A percentile compares a stretch with the other conserved stretches of the same genome.
These are phyloP conservation scores for Lysiphlebus fabarum DNA, from an alignment of 1,140 invertebrate genomes.

Conservation along the genomic window DNA sequence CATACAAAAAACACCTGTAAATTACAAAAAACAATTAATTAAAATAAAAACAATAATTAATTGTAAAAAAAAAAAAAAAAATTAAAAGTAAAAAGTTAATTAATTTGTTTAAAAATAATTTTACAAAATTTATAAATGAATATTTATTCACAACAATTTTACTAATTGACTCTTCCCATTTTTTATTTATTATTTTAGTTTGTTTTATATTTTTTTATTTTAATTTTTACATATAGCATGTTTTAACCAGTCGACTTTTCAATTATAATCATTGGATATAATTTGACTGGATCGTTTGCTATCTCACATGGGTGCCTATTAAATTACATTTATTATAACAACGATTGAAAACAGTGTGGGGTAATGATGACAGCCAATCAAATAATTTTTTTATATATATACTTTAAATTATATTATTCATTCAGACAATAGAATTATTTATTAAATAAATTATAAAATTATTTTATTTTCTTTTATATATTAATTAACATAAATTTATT, in stretches of 20 bases:
- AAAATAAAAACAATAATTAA: no score
- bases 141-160: neutral
- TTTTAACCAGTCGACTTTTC: conserved; percentile 17
- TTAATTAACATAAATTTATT: no score
- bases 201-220: conserved; percentile 27
- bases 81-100: conserved; percentile 29
- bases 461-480: no score
- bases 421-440: no score
- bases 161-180: conserved; percentile 15
- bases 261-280: conserved; percentile 40
- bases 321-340: conserved; percentile 18
- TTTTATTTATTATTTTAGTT: neutral
- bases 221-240: conserved; percentile 17
- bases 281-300: conserved; percentile 26
- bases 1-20: conserved; percentile 62
- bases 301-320: conserved; percentile 24
- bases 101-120: conserved; percentile 40
- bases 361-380: conserved; percentile 4
- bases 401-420: no score
- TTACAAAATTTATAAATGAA: neutral
- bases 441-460: no score
- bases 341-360: conserved; percentile 15
- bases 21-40: no score
- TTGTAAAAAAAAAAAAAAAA: neutral
- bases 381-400: no score